phyloP scores from a whole-genome alignment of 2,888 invertebrate species.

The Acanthacorydalis orientalis region DNA sequence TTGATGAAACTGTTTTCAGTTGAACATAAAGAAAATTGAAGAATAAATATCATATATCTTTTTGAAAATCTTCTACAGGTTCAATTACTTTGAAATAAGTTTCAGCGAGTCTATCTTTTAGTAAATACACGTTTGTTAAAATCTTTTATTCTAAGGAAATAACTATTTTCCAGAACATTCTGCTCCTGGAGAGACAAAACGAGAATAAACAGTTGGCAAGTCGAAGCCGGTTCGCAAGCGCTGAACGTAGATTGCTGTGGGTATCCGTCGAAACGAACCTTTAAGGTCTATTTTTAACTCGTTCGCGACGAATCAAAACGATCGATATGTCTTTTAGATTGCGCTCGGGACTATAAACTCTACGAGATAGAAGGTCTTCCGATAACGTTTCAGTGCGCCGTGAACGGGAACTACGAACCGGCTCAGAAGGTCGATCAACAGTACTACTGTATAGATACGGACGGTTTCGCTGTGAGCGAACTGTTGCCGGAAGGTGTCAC shows the following conservation, averaged over 20 bases:
- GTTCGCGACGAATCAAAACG: too few relatives aligned
- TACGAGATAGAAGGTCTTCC: conserved; percentile 31
- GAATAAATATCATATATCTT: too few relatives aligned
- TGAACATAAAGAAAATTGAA: too few relatives aligned
- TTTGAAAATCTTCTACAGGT: too few relatives aligned
- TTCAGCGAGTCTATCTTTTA: too few relatives aligned
- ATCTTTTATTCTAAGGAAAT: neutral
- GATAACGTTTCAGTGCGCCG: conserved; percentile 30
- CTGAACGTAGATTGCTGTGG: conserved; percentile 40
- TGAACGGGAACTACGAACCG: conserved; percentile 40
- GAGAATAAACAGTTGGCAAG: conserved; percentile 36
- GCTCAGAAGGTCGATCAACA: conserved; percentile 32
- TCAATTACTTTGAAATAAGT: too few relatives aligned
- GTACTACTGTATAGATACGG: conserved; percentile 37
- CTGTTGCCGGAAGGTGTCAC: neutral
- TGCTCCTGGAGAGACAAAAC: conserved; percentile 42
- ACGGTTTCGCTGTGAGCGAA: conserved; percentile 31
- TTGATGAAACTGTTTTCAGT: too few relatives aligned
- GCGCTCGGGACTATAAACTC: conserved; percentile 38
- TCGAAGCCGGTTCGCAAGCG: conserved; percentile 21
- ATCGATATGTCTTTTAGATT: conserved; percentile 27
- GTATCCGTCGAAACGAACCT: conserved; percentile 16
- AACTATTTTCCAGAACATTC: conserved; percentile 30
- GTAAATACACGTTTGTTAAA: too few relatives aligned
- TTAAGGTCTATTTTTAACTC: too few relatives aligned